Conservation (phyloP, 1,140 invertebrate species). For the Platyscapa corneri region DNA sequence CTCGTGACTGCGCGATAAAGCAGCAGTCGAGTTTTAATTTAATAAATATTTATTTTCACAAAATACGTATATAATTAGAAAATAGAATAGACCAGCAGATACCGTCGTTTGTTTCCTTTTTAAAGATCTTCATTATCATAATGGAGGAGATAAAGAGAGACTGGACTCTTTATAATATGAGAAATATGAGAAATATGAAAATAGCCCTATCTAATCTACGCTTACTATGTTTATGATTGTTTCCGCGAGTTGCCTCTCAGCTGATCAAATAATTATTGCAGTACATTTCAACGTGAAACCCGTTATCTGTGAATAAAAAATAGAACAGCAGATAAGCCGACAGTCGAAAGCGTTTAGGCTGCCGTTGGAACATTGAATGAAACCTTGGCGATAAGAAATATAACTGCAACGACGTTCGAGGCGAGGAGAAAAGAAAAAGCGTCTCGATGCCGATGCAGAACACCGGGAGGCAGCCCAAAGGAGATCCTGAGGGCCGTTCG, state of each 20-base stretch:
- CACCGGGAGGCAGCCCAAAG: too few relatives aligned
- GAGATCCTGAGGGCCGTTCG: too few relatives aligned
- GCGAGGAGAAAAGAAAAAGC: too few relatives aligned
- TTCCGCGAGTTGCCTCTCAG: neutral
- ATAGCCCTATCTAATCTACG: neutral
- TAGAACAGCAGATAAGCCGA: neutral
- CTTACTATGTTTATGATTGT: constrained; percentile 12
- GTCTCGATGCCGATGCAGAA: too few relatives aligned
- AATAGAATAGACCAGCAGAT: neutral
- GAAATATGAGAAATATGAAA: too few relatives aligned
- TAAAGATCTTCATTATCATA: neutral
- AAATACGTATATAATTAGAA: neutral
- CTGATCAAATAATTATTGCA: constrained; percentile 4
- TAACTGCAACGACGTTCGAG: too few relatives aligned
- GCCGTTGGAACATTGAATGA: neutral
- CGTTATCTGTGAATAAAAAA: constrained; percentile 2
- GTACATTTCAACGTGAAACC: neutral
- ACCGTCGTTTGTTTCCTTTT: neutral
- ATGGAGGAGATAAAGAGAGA: neutral
- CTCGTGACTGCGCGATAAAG: neutral
- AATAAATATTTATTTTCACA: neutral
- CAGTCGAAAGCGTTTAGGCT: neutral
- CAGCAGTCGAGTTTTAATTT: neutral
- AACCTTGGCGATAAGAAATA: neutral
- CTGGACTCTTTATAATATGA: constrained; percentile 8